Conservation (phyloP, 2,888 invertebrate genomes). For the Hyppa rectilinea region DNA sequence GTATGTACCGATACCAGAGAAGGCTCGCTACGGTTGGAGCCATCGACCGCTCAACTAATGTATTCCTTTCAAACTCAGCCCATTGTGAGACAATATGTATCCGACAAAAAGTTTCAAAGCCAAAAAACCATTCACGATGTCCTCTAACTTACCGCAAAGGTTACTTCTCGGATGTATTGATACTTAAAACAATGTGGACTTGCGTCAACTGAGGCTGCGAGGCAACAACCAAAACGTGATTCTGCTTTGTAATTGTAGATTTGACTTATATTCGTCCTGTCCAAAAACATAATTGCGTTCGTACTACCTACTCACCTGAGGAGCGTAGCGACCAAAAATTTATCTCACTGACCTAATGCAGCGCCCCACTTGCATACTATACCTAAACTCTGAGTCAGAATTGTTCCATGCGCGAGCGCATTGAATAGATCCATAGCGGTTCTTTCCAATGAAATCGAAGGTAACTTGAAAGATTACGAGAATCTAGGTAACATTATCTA, state of each 20-base stretch:
- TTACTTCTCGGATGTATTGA: slow-evolving; percentile 73
- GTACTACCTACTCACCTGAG: slow-evolving; percentile 33
- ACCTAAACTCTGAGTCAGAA: slow-evolving; percentile 50
- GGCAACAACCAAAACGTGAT: slow-evolving; percentile 67
- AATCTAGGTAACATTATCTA: slow-evolving; percentile 26
- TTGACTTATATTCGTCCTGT: slow-evolving; percentile 76
- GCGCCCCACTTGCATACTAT: slow-evolving; percentile 21
- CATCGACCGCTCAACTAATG: slow-evolving; percentile 83
- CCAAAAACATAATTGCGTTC: slow-evolving; percentile 61
- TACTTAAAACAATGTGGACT: slow-evolving; percentile 76
- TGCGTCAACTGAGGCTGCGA: slow-evolving; percentile 70
- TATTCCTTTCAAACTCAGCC: slow-evolving; percentile 85
- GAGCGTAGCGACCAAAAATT: slow-evolving; percentile 38
- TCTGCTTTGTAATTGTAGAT: slow-evolving; percentile 75
- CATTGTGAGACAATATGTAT: slow-evolving; percentile 85
- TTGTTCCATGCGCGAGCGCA: slow-evolving; percentile 35
- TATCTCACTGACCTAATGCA: slow-evolving; percentile 60
- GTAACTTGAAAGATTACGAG: slow-evolving; percentile 39
- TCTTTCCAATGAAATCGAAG: slow-evolving; percentile 58
- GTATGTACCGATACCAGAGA: slow-evolving; percentile 63
- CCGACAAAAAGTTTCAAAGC: slow-evolving; percentile 80
- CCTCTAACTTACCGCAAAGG: slow-evolving; percentile 80
- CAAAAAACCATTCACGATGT: slow-evolving; percentile 77
- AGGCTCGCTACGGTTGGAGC: slow-evolving; percentile 64
- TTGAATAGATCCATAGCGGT: slow-evolving; percentile 43